A percentile compares a stretch with the other conserved stretches of the same genome.
Conservation (phyloP, 37 sponge, comb jelly and placozoan genomes). For the Beroe forskalii region DNA sequence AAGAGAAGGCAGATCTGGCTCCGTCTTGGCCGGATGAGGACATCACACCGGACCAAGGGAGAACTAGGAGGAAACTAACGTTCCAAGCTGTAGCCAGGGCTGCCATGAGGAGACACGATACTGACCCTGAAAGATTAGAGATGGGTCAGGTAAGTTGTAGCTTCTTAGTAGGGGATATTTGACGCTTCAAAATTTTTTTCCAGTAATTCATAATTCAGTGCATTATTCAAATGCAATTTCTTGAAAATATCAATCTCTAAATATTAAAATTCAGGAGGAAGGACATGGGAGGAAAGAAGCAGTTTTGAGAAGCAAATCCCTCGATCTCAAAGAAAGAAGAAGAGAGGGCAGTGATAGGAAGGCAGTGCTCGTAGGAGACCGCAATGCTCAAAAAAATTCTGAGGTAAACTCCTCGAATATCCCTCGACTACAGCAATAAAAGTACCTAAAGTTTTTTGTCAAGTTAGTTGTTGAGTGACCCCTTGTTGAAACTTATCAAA, state of each 20-base stretch:
- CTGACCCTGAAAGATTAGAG: too few species aligned
- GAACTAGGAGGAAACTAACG: background rate
- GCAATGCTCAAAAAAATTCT: too few species aligned
- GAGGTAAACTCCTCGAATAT: background rate
- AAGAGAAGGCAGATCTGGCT: too few species aligned
- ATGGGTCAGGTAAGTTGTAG: too few species aligned
- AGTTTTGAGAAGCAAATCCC: background rate
- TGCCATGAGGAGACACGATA: background rate
- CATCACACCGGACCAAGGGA: background rate
- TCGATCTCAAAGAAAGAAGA: background rate
- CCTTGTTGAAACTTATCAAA: background rate
- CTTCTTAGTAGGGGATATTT: too few species aligned
- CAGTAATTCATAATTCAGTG: too few species aligned
- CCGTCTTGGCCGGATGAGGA: background rate
- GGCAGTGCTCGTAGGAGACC: too few species aligned
- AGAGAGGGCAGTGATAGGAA: background rate
- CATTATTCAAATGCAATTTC: too few species aligned
- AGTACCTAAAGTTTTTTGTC: background rate
- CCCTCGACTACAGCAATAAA: background rate
- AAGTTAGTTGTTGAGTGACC: background rate
- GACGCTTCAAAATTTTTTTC: too few species aligned
- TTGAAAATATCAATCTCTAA: too few species aligned
- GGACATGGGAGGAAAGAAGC: background rate
- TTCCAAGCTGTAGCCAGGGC: background rate
- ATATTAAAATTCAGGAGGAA: too few species aligned